phyloP scores from a whole-genome alignment of 64 coral and sea anemone species.

The Actinia equina region DNA sequence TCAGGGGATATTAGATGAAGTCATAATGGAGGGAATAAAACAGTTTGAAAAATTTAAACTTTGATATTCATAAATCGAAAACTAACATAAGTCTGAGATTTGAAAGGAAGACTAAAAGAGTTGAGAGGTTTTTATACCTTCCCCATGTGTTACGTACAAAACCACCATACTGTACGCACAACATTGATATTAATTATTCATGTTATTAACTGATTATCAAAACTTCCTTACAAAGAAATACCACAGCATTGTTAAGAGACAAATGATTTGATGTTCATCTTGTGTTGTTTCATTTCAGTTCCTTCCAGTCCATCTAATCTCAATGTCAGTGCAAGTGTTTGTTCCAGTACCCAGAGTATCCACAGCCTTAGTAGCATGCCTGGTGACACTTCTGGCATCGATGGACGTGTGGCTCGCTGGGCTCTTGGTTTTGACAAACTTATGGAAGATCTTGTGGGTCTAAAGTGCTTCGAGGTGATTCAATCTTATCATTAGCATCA shows the following conservation, averaged over 20 bases:
- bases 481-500: not conserved
- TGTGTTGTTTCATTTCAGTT: not conserved
- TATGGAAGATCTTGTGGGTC: conserved; percentile 83
- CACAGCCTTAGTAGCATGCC: conserved; percentile 78
- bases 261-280: not conserved
- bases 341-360: conserved; percentile 72
- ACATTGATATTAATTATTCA: not conserved
- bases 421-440: conserved; percentile 89
- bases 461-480: conserved; percentile 76
- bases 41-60: too few relatives aligned
- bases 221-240: not conserved
- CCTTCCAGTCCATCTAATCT: conserved; percentile 2
- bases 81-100: too few relatives aligned
- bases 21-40: not conserved
- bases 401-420: conserved; percentile 72
- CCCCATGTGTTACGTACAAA: not conserved
- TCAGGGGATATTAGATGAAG: not conserved
- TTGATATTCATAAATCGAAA: not conserved
- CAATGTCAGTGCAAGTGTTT: conserved; percentile 41
- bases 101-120: too few relatives aligned
- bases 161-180: not conserved
- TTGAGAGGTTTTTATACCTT: not conserved
- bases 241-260: not conserved
- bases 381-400: conserved; percentile 51
- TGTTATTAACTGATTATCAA: not conserved